Evolutionary conservation across 2,888 invertebrate species (phyloP).

Genomic region (Eubasilissa splendida): DNA sequence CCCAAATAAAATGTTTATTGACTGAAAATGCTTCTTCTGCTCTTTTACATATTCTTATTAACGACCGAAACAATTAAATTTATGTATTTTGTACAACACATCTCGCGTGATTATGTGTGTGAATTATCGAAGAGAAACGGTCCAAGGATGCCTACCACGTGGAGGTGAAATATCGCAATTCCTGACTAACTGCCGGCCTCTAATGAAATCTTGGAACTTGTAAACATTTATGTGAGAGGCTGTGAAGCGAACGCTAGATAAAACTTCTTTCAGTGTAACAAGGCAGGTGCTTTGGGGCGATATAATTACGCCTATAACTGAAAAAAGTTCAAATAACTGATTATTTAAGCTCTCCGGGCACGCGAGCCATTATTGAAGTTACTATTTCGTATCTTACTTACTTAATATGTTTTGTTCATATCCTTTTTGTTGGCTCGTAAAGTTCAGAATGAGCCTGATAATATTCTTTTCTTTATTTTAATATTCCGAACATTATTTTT

Average conservation of each 20-base stretch:
- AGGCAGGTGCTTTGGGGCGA: conserved; percentile 6
- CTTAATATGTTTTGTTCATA: too few species aligned
- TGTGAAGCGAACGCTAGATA: conserved; percentile 3
- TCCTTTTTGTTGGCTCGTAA: not conserved
- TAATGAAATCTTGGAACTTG: conserved; percentile 21
- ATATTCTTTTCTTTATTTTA: not conserved
- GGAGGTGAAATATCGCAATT: conserved; percentile 3
- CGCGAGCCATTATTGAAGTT: not conserved
- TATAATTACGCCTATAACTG: conserved; percentile 7
- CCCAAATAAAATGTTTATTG: too few species aligned
- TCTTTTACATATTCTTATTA: too few species aligned
- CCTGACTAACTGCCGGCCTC: conserved; percentile 1
- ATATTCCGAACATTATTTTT: too few species aligned
- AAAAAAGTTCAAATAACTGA: conserved; percentile 22
- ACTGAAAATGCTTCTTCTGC: too few species aligned
- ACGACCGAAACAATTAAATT: too few species aligned
- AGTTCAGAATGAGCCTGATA: not conserved
- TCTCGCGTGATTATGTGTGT: too few species aligned
- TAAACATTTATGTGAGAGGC: not conserved
- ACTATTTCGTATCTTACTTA: too few species aligned
- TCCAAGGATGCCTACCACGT: conserved; percentile 12
- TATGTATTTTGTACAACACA: too few species aligned
- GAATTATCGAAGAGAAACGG: not conserved
- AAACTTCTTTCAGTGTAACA: conserved; percentile 11
- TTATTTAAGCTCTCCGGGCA: not conserved